Evolutionary conservation across 2,797 vertebrate species (phyloP), one percentile per base, ranked within the genome.

Genomic region (Anguilla pacifica): DNA sequence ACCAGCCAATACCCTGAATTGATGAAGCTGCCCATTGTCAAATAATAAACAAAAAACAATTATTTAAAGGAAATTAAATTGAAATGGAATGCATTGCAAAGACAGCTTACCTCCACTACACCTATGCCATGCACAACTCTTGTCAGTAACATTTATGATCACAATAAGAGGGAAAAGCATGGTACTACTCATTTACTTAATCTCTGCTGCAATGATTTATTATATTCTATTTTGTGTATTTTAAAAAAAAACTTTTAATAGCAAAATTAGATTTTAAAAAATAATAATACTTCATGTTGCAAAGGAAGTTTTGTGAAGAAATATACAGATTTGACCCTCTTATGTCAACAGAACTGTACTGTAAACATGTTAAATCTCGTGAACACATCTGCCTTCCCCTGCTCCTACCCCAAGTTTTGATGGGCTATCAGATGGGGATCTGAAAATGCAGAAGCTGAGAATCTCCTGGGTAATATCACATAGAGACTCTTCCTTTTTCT

Each of bases 301-400:
- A 72, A 72, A 72, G 67, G 67, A 72, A 13, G 67, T 35, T 67
- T 72, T 72, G 67, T 31, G n/a, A 72, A 72, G 28, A 11, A 31
- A 72, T 28, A 28, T 28, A 72, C 67, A 31, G 67, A n/a, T 72
- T 35, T 72, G 67, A 72, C 67, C 67, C 67, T 31, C 64, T 67
- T 57, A 57, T 57, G 55, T 19, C 15, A 57, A 15, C 55, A 57
- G 55, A 57, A 57, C 15, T 57, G 55, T 57, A 57, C 64, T 74
- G 13, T 17, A 74, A 79, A 43, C 74, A 79, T 25, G 25, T 4
- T 1, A 17, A 84, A 55, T 55, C n/a, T 51, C 49, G 3, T 53
- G 22, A 53, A 53, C 49, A 6, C 57, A 86, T 91, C 90, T 91
- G 90, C 89, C 86, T 87, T 85, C 82, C 88, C 89, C 89, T 92